Evolutionary conservation across 1,140 invertebrate genomes (phyloP).

Genomic region (Heliconius melpomene): DNA sequence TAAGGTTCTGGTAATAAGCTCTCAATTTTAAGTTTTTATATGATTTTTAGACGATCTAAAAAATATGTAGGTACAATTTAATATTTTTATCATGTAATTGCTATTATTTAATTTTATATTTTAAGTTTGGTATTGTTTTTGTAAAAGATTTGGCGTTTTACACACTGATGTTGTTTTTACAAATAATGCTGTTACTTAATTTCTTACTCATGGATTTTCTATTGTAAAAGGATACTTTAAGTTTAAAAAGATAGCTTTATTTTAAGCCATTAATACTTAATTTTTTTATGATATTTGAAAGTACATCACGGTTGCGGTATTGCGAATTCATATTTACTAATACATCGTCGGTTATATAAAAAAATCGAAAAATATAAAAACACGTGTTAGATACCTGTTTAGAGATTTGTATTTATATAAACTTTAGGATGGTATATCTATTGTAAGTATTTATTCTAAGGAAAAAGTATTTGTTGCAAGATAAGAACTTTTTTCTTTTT

Average conservation of each 20-base stretch:
- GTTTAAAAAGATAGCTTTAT: background rate
- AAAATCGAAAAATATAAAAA: too few species aligned
- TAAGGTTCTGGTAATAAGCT: background rate
- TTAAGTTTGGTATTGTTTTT: background rate
- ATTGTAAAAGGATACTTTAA: background rate
- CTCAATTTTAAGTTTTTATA: background rate
- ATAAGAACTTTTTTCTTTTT: too few species aligned
- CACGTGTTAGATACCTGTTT: too few species aligned
- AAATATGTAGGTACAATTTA: background rate
- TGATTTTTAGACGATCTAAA: background rate
- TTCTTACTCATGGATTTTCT: background rate
- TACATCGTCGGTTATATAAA: too few species aligned
- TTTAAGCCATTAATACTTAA: background rate
- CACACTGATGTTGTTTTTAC: background rate
- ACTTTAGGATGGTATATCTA: too few species aligned
- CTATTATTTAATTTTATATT: background rate
- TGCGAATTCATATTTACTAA: background rate
- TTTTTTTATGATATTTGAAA: background rate
- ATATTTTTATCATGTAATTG: background rate
- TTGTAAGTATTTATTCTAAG: too few species aligned
- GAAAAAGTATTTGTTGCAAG: too few species aligned
- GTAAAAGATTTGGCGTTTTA: background rate
- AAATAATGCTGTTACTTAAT: constrained; percentile 1
- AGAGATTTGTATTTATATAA: too few species aligned
- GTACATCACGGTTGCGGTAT: background rate